Evolutionary conservation across 2,797 vertebrate genomes (phyloP).

Genomic region (Hylomyscus alleni): DNA sequence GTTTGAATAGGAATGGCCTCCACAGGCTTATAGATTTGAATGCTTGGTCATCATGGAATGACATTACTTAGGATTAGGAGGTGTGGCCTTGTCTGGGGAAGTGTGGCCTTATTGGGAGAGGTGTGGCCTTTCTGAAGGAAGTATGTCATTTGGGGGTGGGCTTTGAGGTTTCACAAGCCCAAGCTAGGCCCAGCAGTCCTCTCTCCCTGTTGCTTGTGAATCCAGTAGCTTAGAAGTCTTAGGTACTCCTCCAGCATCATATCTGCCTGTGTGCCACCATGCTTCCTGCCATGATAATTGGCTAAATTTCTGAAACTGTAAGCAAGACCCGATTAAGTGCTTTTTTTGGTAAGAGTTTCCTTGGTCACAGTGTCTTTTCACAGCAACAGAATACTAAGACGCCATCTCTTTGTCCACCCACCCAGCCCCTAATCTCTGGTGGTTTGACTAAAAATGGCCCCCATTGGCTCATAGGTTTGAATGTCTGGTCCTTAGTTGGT

Average conservation of each 20-base stretch:
- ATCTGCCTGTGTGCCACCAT: neutral
- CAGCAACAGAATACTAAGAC: neutral
- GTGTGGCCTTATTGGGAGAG: neutral
- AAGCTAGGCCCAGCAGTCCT: neutral
- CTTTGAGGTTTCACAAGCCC: neutral
- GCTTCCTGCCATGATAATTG: neutral
- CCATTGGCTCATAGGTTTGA: neutral
- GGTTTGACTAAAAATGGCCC: neutral
- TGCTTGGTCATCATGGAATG: neutral
- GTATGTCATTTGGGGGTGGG: neutral
- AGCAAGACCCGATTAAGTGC: too few species aligned
- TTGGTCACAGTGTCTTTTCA: neutral
- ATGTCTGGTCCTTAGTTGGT: neutral
- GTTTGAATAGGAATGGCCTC: neutral
- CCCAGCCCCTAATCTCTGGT: neutral
- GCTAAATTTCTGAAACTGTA: too few species aligned
- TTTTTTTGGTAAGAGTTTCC: too few species aligned
- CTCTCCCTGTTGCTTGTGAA: neutral
- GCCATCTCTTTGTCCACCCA: neutral
- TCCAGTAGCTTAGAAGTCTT: neutral
- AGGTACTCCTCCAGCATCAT: neutral
- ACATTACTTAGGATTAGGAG: neutral
- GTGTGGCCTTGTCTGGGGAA: too few species aligned
- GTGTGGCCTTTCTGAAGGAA: neutral
- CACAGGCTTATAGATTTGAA: neutral